phyloP scores from a whole-genome alignment of 2,113 vertebrate species.

The Globicephala melas region DNA sequence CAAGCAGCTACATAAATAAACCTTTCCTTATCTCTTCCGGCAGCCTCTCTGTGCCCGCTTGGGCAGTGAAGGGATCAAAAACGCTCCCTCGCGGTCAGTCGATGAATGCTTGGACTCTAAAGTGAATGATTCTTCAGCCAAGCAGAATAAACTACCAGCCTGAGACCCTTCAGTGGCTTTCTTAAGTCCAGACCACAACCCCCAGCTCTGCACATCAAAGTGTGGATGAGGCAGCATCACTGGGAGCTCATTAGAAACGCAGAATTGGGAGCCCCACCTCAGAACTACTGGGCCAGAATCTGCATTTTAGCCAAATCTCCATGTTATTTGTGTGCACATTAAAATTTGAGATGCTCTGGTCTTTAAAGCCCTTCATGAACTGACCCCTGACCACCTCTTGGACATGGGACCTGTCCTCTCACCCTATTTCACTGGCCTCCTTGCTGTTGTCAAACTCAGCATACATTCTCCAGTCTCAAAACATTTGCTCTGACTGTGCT shows the following conservation, averaged over 20 bases:
- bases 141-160: background rate
- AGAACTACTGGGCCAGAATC: background rate
- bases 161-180: background rate
- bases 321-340: no score
- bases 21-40: constrained; percentile 1
- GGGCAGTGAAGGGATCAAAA: constrained; percentile 29
- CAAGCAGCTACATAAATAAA: constrained; percentile 52
- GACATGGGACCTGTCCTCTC: fast-evolving
- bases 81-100: background rate
- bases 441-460: background rate
- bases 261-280: background rate
- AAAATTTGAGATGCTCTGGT: no score
- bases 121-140: background rate
- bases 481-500: no score
- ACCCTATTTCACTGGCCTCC: background rate
- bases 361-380: background rate
- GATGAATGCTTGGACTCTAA: background rate
- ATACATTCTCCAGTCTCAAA: background rate
- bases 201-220: background rate
- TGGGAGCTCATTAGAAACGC: background rate
- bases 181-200: fast-evolving
- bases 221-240: no score
- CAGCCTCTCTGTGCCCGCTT: constrained; percentile 17
- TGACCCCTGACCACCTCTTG: no score
- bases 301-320: no score